phyloP scores from a whole-genome alignment of 2,113 vertebrate genomes.

The Ciconia boyciana region DNA sequence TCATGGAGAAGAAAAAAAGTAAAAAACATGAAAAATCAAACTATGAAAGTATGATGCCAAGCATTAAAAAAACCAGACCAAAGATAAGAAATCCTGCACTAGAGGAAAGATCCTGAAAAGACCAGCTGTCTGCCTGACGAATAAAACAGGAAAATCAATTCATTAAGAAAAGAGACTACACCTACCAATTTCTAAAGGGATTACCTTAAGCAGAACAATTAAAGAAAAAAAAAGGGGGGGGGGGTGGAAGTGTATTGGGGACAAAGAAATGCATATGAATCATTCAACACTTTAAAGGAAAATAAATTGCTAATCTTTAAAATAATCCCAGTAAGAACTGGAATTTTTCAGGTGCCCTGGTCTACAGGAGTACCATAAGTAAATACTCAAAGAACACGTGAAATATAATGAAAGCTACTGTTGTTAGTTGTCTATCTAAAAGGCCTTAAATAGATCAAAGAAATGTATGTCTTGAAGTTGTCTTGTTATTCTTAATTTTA shows the following conservation, averaged over 20 bases:
- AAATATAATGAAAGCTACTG: background rate
- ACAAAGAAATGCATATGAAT: background rate
- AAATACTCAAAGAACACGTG: background rate
- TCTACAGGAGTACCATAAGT: background rate
- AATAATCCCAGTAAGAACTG: background rate
- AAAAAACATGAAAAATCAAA: background rate
- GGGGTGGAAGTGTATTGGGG: background rate
- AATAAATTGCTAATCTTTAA: background rate
- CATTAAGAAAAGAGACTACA: background rate
- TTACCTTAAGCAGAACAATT: background rate
- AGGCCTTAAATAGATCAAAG: background rate
- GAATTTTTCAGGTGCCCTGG: background rate
- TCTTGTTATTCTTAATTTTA: background rate
- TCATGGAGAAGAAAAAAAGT: background rate
- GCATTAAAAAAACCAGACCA: background rate
- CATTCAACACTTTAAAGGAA: background rate
- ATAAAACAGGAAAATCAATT: background rate
- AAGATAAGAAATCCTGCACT: background rate
- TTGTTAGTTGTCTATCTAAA: background rate
- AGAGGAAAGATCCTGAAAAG: background rate
- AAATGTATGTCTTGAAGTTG: background rate
- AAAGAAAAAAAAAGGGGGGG: fast-evolving
- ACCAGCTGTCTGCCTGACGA: background rate
- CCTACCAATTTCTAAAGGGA: background rate
- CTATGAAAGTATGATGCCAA: background rate